Evolutionary conservation across 2,888 invertebrate genomes (phyloP), one percentile per base, ranked within the genome.

Genomic region (Rhabditoides inermis): DNA sequence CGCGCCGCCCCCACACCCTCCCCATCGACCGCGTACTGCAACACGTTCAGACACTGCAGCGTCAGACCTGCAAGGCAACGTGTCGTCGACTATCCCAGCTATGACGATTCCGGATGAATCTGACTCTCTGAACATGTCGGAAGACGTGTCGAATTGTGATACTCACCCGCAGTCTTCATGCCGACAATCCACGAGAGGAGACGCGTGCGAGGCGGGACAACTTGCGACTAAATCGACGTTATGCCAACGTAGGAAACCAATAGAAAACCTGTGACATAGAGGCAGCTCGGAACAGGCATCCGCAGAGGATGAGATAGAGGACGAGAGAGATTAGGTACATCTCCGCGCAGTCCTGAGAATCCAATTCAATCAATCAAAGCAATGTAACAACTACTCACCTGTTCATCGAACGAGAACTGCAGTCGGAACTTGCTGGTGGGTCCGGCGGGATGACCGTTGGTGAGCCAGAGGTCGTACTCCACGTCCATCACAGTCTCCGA

Each of bases 341-440:
- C 79, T 91, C 90, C 52, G 90, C 82, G 7, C 90, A 87, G 77
- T 91, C 81, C 68, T 69, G 48, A 51, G 20, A 10, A 10, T 25
- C n/a, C 10, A 27, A 1, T 30, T 22, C 26, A 45, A 41, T 15
- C 28, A 50, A 27, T 3, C 2, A 18, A 2, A 15, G 12, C 32
- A 1, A n/a, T 42, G 26, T 18, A 10, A 2, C 3, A 23, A 6
- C 15, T 10, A 27, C 49, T 27, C 32, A 68, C 70, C 77, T 82
- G 90, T 76, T 87, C 84, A 76, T 95, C 94, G 80, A 91, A 94
- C 0, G 92, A 92, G 78, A 94, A 94, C 77, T 95, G 91, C 80
- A 90, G 91, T 53, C 88, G 85, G 70, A 94, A 82, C 53, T 88
- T 86, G 77, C 89, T 90, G 22, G 72, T 63, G 28, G 75, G 75